Evolutionary conservation across 37 sponge, comb jelly and placozoan genomes (phyloP).

Genomic region (Aplysina aerophoba): DNA sequence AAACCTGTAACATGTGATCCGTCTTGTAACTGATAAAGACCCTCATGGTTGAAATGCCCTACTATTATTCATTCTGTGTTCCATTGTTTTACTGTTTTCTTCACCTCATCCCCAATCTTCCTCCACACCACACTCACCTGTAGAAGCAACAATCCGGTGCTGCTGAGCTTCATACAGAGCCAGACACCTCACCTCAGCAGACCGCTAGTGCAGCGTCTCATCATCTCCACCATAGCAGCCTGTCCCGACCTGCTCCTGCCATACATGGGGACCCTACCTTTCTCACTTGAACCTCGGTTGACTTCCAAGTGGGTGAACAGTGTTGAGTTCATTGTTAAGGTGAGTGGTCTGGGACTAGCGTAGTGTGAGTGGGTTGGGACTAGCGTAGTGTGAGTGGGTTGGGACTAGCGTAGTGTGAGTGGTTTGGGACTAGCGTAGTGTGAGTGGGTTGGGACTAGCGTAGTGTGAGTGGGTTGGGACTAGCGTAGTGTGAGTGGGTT

Average conservation of each 20-base stretch:
- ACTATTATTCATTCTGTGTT: neutral
- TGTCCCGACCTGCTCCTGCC: slow-evolving; percentile 72
- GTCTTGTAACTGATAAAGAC: neutral
- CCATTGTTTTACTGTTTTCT: neutral
- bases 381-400: neutral
- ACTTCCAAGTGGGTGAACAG: slow-evolving; percentile 52
- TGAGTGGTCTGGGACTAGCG: neutral
- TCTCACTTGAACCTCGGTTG: slow-evolving; percentile 58
- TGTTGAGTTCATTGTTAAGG: slow-evolving; percentile 54
- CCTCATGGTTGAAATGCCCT: neutral
- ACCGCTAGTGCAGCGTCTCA: slow-evolving; percentile 14
- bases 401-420: neutral
- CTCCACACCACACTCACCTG: neutral
- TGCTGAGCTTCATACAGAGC: slow-evolving; percentile 57
- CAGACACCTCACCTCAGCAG: slow-evolving; percentile 15
- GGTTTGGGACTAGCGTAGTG: neutral
- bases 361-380: neutral
- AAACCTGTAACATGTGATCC: no score
- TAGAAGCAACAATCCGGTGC: slow-evolving; percentile 72
- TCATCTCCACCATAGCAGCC: slow-evolving; percentile 25
- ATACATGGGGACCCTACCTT: slow-evolving; percentile 28
- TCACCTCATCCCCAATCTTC: neutral
- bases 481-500: neutral
- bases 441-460: neutral
- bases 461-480: neutral